A percentile compares a stretch with the other conserved stretches of the same genome.
Conservation (phyloP, 2,113 vertebrate genomes). For the Hemibagrus wyckioides region DNA sequence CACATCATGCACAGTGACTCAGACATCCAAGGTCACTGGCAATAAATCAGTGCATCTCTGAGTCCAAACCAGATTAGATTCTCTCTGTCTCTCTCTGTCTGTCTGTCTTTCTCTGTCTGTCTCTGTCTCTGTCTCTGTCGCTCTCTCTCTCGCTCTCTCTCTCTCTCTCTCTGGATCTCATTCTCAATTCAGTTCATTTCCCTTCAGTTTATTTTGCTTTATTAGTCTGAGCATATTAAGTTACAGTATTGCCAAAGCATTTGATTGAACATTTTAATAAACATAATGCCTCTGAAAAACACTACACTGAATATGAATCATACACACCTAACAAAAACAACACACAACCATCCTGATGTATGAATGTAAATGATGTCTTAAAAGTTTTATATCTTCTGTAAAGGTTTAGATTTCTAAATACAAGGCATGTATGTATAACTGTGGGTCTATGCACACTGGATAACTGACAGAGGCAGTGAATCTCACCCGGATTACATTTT, state of each 20-base stretch:
- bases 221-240: background rate
- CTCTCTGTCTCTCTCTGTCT: background rate
- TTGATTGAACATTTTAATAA: background rate
- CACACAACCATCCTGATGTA: background rate
- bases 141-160: background rate
- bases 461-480: background rate
- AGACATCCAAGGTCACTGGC: slow-evolving; percentile 34
- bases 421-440: background rate
- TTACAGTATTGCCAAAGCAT: background rate
- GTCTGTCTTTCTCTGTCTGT: background rate
- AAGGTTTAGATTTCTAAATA: background rate
- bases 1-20: slow-evolving; percentile 25
- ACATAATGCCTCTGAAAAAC: background rate
- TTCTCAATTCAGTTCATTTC: slow-evolving; percentile 6
- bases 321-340: background rate
- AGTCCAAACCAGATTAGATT: slow-evolving; percentile 23
- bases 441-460: background rate
- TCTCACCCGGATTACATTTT: background rate
- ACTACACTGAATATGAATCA: background rate
- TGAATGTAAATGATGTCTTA: background rate
- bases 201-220: background rate
- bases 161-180: background rate
- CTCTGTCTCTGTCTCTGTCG: background rate
- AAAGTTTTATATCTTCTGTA: background rate
- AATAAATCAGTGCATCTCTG: slow-evolving; percentile 22